Conservation (phyloP, 2,113 vertebrate genomes). For the Lepisosteus osseus region DNA sequence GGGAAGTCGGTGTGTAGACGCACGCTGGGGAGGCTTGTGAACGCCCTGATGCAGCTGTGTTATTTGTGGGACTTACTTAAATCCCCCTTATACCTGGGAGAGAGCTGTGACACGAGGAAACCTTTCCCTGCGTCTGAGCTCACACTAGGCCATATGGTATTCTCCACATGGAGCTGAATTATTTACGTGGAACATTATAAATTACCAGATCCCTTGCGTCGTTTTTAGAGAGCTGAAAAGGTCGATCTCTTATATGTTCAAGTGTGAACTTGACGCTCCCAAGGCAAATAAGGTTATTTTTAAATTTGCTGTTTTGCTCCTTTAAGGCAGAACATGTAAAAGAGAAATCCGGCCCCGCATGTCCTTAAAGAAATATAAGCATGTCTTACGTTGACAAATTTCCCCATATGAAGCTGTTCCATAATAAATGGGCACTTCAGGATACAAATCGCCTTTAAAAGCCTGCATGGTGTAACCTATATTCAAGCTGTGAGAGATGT, state of each 20-base stretch:
- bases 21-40: neutral
- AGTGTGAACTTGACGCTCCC: slow-evolving; percentile 49
- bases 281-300: slow-evolving; percentile 42
- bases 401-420: slow-evolving; percentile 31
- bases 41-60: neutral
- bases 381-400: slow-evolving; percentile 49
- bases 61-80: neutral
- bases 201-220: slow-evolving; percentile 51
- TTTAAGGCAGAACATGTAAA: slow-evolving; percentile 14
- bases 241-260: slow-evolving; percentile 51
- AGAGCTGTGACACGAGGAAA: slow-evolving; percentile 37
- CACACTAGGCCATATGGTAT: slow-evolving; percentile 63
- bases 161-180: slow-evolving; percentile 51
- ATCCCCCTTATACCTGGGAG: slow-evolving; percentile 10
- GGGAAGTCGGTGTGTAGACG: neutral
- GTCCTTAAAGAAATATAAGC: slow-evolving; percentile 25
- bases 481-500: neutral
- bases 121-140: slow-evolving; percentile 53
- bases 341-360: too few species aligned
- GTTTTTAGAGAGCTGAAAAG: slow-evolving; percentile 52
- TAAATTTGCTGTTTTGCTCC: slow-evolving; percentile 36
- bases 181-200: slow-evolving; percentile 53
- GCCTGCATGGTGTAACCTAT: neutral
- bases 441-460: neutral
- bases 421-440: neutral